phyloP scores from a whole-genome alignment of 2,888 invertebrate species.

The Coenonympha arcania region DNA sequence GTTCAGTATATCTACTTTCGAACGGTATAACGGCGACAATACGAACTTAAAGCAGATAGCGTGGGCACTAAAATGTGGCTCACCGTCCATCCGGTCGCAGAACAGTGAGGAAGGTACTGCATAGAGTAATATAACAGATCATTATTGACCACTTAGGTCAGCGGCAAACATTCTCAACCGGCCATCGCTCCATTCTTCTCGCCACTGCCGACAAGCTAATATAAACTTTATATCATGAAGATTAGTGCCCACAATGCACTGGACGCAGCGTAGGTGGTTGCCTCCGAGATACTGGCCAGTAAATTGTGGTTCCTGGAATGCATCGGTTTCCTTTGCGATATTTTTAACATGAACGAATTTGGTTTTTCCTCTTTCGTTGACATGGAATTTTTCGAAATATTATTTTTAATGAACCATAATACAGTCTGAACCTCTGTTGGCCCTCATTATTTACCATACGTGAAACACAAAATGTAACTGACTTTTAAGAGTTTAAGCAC shows the following conservation, averaged over 20 bases:
- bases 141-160: constrained; percentile 71
- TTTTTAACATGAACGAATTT: constrained; percentile 55
- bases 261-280: constrained; percentile 32
- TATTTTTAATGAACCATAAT: background rate
- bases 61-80: constrained; percentile 13
- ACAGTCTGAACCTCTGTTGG: too few species aligned
- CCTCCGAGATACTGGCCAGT: constrained; percentile 48
- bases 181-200: constrained; percentile 60
- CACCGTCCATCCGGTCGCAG: constrained; percentile 40
- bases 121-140: constrained; percentile 63
- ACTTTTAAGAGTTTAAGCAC: too few species aligned
- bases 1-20: background rate
- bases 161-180: constrained; percentile 68
- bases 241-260: constrained; percentile 42
- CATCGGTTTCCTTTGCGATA: constrained; percentile 66
- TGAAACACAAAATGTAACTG: too few species aligned
- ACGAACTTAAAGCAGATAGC: background rate
- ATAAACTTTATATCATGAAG: constrained; percentile 34
- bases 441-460: too few species aligned
- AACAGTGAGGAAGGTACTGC: constrained; percentile 52
- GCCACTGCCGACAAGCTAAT: constrained; percentile 36
- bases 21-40: background rate
- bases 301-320: constrained; percentile 68
- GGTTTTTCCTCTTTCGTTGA: constrained; percentile 40
- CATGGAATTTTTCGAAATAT: background rate